Base-by-base conservation (phyloP, 2,113 vertebrate species). In the Gila orcuttii region DNA sequence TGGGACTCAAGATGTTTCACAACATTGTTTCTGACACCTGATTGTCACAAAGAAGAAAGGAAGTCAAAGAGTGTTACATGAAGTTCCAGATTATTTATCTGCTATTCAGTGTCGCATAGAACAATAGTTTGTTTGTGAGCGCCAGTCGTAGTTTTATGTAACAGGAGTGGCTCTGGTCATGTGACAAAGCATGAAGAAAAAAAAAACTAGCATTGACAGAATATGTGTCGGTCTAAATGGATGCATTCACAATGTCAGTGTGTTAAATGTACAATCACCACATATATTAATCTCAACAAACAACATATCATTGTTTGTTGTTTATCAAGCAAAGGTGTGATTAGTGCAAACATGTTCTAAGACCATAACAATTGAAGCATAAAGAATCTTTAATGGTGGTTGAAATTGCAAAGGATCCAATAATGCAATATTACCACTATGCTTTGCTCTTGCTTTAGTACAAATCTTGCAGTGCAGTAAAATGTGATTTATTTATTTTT, bases 401-500 rank as follows among this genome's bases (percentile, higher is more conserved):
- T 79, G 52, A 79, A 79, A n/a, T 78, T 1, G 21, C 2, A 0
- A 60, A 39, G 55, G 1, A 60, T 60, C 33, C 77, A 17, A 15
- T 62, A 79, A 42, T 60, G 55, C 77, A 60, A 15, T 59, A 39
- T 79, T 60, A 60, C 39, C n/a, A 4, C 39, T 10, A 9, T 42
- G 33, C 55, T 55, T 28, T 21, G 2, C 25, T 39, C 2, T 62
- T 19, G 57, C 57, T 64, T 64, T 10, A 64, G 45, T 60, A 28
- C 11, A 59, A 13, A 11, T n/a, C 31, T 59, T 0, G 19, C 52
- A 59, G 28, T 28, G 17, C 39, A 1, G 39, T 42, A 28, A 45
- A 66, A 17, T 50, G 60, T 47, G 42, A 81, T 50, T 68, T 68
- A 33, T 81, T 79, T 60, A 4, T 45, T 62, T 28, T 57, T 62